Evolutionary conservation across 2,113 vertebrate genomes (phyloP), one percentile per base, ranked within the genome.

Genomic region (Rhinopomastus cyanomelas): DNA sequence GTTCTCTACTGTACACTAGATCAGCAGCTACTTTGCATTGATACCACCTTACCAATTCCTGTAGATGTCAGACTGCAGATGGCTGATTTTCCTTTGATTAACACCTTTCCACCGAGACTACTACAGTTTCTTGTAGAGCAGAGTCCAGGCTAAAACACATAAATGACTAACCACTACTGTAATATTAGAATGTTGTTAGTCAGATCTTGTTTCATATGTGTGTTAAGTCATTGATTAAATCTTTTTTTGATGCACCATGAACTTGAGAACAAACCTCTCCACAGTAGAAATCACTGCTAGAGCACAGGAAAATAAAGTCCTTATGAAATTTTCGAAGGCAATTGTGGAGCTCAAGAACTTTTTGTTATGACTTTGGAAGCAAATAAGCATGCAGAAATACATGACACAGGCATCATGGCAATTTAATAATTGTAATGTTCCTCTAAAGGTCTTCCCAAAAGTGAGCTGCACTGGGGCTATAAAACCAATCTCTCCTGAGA

Each of bases 401-500:
- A 4, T 30, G 25, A 69, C 5, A 12, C 10, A 11, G 25, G 12
- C 25, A 88, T 29, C 20, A n/a, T 12, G 61, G 46, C 20, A 87
- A 65, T 12, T 88, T 62, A 69, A 72, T 89, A 6, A 21, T n/a
- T 89, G 85, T 36, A 39, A 51, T 87, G 34, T 46, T 87, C 27
- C 9, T 89, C 15, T 21, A 42, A 11, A 42, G 15, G 83, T 6
- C 29, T 81, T 87, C 55, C 30, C 69, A 55, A 76, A 85, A 77
- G n/a, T 16, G 6, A 21, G 16, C 52, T 79, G 32, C 39, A 51
- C 93, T 79, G 72, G 44, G 55, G 42, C 74, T 83, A 37, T 56
- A 74, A 88, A 91, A 93, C 84, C 66, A 93, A 27, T 71, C n/a
- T 72, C 53, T 89, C 51, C 49, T 49, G 46, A 71, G 67, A 89